Base-by-base conservation (phyloP, 2,113 vertebrate species). In the Pygoscelis antarcticus region DNA sequence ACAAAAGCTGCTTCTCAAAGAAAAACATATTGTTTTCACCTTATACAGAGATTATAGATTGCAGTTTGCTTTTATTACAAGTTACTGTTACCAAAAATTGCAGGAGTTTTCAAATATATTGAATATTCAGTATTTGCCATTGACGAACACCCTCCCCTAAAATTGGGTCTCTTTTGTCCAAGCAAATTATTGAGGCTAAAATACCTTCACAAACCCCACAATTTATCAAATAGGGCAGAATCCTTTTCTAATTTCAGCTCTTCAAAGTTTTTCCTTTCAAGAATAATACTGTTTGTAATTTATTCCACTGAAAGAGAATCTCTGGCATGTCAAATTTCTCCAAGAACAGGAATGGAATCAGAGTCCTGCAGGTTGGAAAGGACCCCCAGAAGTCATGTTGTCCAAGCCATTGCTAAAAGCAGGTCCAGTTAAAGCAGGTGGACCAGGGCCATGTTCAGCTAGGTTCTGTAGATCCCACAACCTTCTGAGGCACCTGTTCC, bases 101-200 rank as follows among this genome's bases (percentile, higher is more conserved):
- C 6, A 44, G 30, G 4, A 54, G 4, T 7, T 25, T 52, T 89
- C 13, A 82, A 71, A 47, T 52, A 32, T 21, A 42, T 6, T 46
- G 70, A 66, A 61, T 47, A 83, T 58, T 57, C 20, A 84, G 19
- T 38, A 25, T 61, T 89, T 19, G 1, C 27, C 30, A 36, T 38
- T 49, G 22, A 26, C 4, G 2, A 78, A 44, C 19, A 83, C 3
- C 1, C 1, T 16, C 11, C 18, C 8, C 5, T 2, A 22, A 57
- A 75, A 71, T 7, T 34, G 15, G n/a, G 9, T 71, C 13, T 16
- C 17, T 36, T 34, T 61, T 93, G 11, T 57, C 30, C 3, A 44
- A 85, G 11, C 5, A 44, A 61, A 44, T 57, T 76, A 32, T 11
- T 47, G 6, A 49, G 26, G 20, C 9, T 52, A 66, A 89, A 89